These are phyloP conservation scores for Pegoplata infirma DNA, from an alignment of 2,888 invertebrate genomes.

Conservation along the genomic window DNA sequence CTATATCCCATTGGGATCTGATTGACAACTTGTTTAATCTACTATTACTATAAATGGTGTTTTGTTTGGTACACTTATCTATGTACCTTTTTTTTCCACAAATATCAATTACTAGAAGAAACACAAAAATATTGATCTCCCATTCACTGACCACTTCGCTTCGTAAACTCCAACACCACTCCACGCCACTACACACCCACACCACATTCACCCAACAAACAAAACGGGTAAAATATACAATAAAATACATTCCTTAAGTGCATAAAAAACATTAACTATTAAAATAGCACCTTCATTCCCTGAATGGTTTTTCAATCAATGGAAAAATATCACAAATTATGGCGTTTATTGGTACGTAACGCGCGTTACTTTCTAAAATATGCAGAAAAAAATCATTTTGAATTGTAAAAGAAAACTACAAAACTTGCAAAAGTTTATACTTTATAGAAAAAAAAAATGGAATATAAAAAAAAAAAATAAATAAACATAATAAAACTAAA, in stretches of 20 bases:
- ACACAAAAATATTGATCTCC: not conserved
- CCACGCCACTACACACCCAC: not conserved
- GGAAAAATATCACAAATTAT: constrained; percentile 62
- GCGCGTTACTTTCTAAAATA: constrained; percentile 63
- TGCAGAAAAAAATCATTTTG: constrained; percentile 54
- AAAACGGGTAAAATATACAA: no score
- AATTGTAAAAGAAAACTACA: constrained; percentile 39
- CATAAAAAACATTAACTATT: constrained; percentile 20
- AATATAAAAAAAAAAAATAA: not conserved
- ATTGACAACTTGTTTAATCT: not conserved
- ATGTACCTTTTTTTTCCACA: no score
- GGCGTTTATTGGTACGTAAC: constrained; percentile 63
- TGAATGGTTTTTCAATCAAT: constrained; percentile 56
- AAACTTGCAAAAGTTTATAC: constrained; percentile 33
- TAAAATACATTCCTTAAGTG: constrained; percentile 36
- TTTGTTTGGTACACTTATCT: no score
- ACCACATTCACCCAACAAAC: not conserved
- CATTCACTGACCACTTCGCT: not conserved
- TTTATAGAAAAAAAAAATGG: constrained; percentile 34
- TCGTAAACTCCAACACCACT: no score
- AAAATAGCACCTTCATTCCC: constrained; percentile 55
- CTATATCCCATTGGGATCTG: constrained; percentile 8
- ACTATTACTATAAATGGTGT: constrained; percentile 1
- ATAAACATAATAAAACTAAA: constrained; percentile 58
- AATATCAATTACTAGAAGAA: not conserved